phyloP scores from a whole-genome alignment of 2,888 invertebrate genomes.

The Platycnemis pennipes region DNA sequence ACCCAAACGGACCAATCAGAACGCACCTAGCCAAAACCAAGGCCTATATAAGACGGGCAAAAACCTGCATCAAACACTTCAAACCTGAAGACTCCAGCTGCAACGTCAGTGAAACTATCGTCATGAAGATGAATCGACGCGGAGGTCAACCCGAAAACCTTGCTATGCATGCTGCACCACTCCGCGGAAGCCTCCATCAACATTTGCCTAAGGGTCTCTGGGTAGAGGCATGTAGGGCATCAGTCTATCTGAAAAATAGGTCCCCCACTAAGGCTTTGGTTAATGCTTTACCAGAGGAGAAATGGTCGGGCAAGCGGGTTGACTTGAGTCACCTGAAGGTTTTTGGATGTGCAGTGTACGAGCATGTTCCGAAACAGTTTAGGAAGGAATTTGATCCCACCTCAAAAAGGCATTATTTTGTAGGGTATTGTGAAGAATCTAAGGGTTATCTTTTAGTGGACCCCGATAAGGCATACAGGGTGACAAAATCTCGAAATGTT shows the following conservation, averaged over 20 bases:
- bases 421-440: neutral
- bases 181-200: no score
- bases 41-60: neutral
- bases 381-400: neutral
- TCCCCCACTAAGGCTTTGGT: neutral
- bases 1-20: neutral
- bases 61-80: neutral
- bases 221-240: neutral
- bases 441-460: neutral
- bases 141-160: no score
- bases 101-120: neutral
- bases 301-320: neutral
- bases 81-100: neutral
- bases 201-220: neutral
- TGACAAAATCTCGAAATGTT: no score
- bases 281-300: neutral
- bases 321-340: neutral
- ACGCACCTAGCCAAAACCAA: no score
- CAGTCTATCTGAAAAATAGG: neutral
- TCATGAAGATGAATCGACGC: no score
- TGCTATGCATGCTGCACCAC: no score
- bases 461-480: neutral
- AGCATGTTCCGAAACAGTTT: neutral
- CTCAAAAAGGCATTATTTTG: neutral
- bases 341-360: neutral